phyloP scores from a whole-genome alignment of 2,113 vertebrate species.

The Varanus komodoensis region DNA sequence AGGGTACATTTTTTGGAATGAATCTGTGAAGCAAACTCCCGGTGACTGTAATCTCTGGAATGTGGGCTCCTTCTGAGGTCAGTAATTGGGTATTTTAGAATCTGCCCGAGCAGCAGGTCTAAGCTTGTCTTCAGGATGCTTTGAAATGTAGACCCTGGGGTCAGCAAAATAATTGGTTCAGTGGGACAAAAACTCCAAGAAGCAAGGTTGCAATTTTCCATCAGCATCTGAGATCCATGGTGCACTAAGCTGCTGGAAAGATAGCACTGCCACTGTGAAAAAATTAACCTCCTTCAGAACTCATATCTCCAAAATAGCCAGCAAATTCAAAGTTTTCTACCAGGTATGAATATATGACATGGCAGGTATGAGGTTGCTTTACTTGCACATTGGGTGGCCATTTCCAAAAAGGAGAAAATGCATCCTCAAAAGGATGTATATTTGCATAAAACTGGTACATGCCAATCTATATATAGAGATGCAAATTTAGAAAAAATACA shows the following conservation, averaged over 20 bases:
- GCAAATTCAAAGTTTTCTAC: slow-evolving; percentile 51
- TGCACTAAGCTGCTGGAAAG: slow-evolving; percentile 64
- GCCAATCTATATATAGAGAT: too few relatives aligned
- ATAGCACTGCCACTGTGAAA: slow-evolving; percentile 59
- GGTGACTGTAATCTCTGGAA: slow-evolving; percentile 88
- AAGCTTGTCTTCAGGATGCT: slow-evolving; percentile 84
- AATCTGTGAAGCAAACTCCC: slow-evolving; percentile 85
- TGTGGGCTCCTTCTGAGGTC: slow-evolving; percentile 87
- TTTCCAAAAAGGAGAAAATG: background rate
- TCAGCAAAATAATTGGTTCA: slow-evolving; percentile 82
- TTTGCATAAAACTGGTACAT: too few relatives aligned
- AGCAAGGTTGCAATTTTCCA: slow-evolving; percentile 70
- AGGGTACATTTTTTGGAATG: slow-evolving; percentile 83
- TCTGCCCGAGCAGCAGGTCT: slow-evolving; percentile 84
- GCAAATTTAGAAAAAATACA: too few relatives aligned
- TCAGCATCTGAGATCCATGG: slow-evolving; percentile 47
- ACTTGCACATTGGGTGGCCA: background rate
- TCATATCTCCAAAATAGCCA: slow-evolving; percentile 46
- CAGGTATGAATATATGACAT: background rate
- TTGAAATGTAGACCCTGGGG: slow-evolving; percentile 83
- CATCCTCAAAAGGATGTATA: too few relatives aligned
- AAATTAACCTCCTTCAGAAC: slow-evolving; percentile 53
- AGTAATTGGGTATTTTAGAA: slow-evolving; percentile 84
- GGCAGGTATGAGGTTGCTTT: background rate
- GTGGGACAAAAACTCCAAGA: slow-evolving; percentile 76